A percentile compares a stretch with the other conserved stretches of the same genome.
These are phyloP conservation scores for Herpetotheres cachinnans DNA, from an alignment of 2,113 vertebrate genomes.

Conservation along the genomic window DNA sequence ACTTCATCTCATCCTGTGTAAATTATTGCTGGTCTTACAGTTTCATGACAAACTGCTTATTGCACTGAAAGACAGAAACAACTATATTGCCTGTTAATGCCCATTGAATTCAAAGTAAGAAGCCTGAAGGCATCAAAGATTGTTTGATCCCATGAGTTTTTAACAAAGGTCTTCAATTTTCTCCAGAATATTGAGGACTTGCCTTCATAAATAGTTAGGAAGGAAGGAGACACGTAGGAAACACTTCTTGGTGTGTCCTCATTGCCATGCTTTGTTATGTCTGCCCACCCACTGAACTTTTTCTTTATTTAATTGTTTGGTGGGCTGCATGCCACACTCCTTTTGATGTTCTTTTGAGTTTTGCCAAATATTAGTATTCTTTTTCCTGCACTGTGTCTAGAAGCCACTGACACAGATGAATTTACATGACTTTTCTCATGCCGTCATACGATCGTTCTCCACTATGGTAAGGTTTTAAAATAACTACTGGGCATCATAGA, in stretches of 20 bases:
- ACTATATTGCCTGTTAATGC: background rate
- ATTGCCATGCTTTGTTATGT: background rate
- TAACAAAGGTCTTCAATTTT: background rate
- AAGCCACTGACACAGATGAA: background rate
- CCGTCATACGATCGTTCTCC: background rate
- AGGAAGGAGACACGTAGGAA: background rate
- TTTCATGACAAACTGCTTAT: background rate
- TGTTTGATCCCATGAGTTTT: background rate
- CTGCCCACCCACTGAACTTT: background rate
- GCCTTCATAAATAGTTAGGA: background rate
- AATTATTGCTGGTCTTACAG: background rate
- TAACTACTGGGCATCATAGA: background rate
- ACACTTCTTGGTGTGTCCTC: background rate
- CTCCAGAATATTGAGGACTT: background rate
- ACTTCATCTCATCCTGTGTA: background rate
- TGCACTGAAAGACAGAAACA: background rate
- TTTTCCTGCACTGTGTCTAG: background rate
- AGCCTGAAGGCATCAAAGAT: background rate
- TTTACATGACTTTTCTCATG: background rate
- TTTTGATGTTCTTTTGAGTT: background rate
- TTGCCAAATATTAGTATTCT: background rate
- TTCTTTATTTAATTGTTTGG: background rate
- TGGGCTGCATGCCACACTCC: background rate
- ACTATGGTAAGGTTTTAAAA: background rate
- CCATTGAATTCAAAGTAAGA: background rate